A percentile compares a stretch with the other conserved stretches of the same genome.
Conservation (phyloP, 2,888 invertebrate genomes). For the Spodoptera exigua region DNA sequence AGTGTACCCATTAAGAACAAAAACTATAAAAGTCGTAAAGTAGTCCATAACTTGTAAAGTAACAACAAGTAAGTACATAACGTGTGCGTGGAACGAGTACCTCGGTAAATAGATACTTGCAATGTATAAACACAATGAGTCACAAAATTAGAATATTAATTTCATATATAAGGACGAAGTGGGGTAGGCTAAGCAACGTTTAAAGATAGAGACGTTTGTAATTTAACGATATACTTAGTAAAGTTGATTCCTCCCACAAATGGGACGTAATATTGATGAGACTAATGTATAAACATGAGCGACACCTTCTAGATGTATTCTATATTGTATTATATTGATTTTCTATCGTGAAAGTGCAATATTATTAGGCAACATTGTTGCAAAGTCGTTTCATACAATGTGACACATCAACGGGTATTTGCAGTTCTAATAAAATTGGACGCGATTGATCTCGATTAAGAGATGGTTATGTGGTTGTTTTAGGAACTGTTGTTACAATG, state of each 20-base stretch:
- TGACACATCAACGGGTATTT: slow-evolving; percentile 35
- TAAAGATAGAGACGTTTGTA: neutral
- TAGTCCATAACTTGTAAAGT: slow-evolving; percentile 11
- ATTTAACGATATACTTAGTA: slow-evolving; percentile 1
- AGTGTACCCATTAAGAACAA: slow-evolving; percentile 13
- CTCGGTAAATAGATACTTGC: slow-evolving; percentile 36
- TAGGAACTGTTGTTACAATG: slow-evolving; percentile 32
- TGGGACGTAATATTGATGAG: slow-evolving; percentile 13
- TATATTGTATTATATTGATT: slow-evolving; percentile 22
- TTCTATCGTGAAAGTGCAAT: slow-evolving; percentile 12
- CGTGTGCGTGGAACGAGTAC: slow-evolving; percentile 60
- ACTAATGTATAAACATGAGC: slow-evolving; percentile 21
- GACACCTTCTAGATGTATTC: slow-evolving; percentile 11
- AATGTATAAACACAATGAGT: slow-evolving; percentile 57
- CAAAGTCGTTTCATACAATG: slow-evolving; percentile 15
- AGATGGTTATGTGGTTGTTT: slow-evolving; percentile 8
- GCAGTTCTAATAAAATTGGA: slow-evolving; percentile 26
- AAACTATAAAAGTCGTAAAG: slow-evolving; percentile 10
- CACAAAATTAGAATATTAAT: slow-evolving; percentile 69
- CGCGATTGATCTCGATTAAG: slow-evolving; percentile 19
- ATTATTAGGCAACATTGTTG: slow-evolving; percentile 26
- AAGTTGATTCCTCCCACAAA: neutral
- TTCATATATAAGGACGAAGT: slow-evolving; percentile 36
- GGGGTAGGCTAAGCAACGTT: slow-evolving; percentile 6
- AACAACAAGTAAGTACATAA: slow-evolving; percentile 6